Evolutionary conservation across 2,113 vertebrate species (phyloP).

Genomic region (Mugil cephalus): DNA sequence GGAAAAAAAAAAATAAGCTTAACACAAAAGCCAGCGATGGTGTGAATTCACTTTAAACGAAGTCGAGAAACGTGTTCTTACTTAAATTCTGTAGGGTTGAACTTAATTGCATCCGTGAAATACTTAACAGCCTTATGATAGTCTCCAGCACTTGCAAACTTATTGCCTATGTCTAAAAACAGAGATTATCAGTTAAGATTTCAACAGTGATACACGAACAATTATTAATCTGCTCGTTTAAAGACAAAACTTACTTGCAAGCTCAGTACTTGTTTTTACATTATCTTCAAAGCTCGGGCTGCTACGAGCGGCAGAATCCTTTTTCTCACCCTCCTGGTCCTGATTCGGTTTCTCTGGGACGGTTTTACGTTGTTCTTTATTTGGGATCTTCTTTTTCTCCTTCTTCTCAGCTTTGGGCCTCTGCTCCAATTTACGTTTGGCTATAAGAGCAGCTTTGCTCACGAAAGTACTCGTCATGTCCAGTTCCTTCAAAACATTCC

Average conservation of each 20-base stretch:
- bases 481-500: slow-evolving; percentile 48
- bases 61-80: slow-evolving; percentile 45
- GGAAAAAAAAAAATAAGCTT: background rate
- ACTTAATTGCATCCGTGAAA: slow-evolving; percentile 85
- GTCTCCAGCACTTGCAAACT: slow-evolving; percentile 76
- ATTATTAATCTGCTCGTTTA: background rate
- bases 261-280: slow-evolving; percentile 68
- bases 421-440: slow-evolving; percentile 64
- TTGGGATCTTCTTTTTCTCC: slow-evolving; percentile 50
- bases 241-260: slow-evolving; percentile 63
- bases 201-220: background rate
- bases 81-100: slow-evolving; percentile 87
- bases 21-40: background rate
- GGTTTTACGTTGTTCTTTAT: slow-evolving; percentile 48
- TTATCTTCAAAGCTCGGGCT: slow-evolving; percentile 51
- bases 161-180: slow-evolving; percentile 77
- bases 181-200: background rate
- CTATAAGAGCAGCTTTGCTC: slow-evolving; percentile 74
- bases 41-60: background rate
- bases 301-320: slow-evolving; percentile 17
- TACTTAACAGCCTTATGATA: slow-evolving; percentile 79
- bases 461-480: slow-evolving; percentile 78
- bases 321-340: slow-evolving; percentile 9
- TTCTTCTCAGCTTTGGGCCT: slow-evolving; percentile 54
- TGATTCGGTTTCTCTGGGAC: slow-evolving; percentile 1